Conservation (phyloP, 2,888 invertebrate species). For the Teinopalpus imperialis region DNA sequence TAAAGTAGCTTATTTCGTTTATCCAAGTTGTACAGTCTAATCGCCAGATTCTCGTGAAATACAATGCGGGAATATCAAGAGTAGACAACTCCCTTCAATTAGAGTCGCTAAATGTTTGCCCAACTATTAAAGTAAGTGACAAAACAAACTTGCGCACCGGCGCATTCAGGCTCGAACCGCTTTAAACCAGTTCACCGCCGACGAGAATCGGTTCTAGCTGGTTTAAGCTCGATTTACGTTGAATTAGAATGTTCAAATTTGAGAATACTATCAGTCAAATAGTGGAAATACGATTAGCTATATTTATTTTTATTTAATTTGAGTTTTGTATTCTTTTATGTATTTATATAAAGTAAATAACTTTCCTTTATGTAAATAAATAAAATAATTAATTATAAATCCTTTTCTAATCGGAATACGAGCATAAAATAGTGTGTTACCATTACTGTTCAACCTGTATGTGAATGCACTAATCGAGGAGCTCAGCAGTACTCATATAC, state of each 20-base stretch:
- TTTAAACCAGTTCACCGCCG: constrained; percentile 43
- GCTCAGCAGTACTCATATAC: too few relatives aligned
- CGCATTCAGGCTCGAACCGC: constrained; percentile 38
- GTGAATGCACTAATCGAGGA: too few relatives aligned
- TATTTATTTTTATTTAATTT: too few relatives aligned
- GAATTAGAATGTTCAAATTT: constrained; percentile 11
- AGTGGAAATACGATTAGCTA: neutral
- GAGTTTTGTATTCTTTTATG: too few relatives aligned
- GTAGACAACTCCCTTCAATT: constrained; percentile 38
- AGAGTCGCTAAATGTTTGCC: constrained; percentile 35
- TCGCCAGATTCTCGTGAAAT: constrained; percentile 31
- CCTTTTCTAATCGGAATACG: too few relatives aligned
- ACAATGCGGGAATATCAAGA: constrained; percentile 23
- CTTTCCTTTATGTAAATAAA: too few relatives aligned
- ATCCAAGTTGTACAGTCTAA: constrained; percentile 40
- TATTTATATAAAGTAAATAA: too few relatives aligned
- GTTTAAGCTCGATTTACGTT: constrained; percentile 32
- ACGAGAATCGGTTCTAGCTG: constrained; percentile 38
- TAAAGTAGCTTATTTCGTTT: constrained; percentile 6
- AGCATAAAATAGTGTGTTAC: too few relatives aligned
- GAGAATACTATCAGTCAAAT: constrained; percentile 7
- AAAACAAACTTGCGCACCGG: constrained; percentile 46
- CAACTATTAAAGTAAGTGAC: constrained; percentile 40
- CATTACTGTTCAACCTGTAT: too few relatives aligned
- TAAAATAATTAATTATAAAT: too few relatives aligned